Conservation (phyloP, 2,797 vertebrate genomes). For the Pitangus sulphuratus region DNA sequence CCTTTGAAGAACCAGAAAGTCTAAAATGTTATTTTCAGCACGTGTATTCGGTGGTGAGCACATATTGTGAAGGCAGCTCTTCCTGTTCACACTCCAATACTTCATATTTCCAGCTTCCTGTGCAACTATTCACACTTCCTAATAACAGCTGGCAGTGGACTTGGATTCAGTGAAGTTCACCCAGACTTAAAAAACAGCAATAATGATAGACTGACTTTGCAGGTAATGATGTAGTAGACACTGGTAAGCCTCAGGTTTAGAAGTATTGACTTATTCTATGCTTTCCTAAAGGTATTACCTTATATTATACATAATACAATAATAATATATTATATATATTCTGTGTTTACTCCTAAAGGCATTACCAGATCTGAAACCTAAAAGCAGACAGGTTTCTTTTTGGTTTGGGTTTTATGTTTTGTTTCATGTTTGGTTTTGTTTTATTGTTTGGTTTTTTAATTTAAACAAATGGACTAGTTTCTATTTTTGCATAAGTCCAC, state of each 20-base stretch:
- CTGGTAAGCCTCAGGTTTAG: neutral
- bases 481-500: neutral
- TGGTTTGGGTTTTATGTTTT: neutral
- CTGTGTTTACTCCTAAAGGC: neutral
- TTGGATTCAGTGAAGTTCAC: neutral
- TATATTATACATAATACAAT: neutral
- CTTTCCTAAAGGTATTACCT: neutral
- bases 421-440: neutral
- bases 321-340: neutral
- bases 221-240: neutral
- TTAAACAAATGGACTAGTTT: neutral
- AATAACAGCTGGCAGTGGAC: neutral
- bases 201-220: neutral
- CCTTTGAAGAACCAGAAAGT: neutral
- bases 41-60: neutral
- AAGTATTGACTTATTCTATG: neutral
- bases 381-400: neutral
- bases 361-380: neutral
- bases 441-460: neutral
- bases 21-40: neutral
- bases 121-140: constrained; percentile 28
- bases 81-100: constrained; percentile 11
- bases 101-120: constrained; percentile 23
- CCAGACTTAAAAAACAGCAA: neutral
- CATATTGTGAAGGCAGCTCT: neutral